phyloP scores from a whole-genome alignment of 2,797 vertebrate species.

The Phoeniculus purpureus region DNA sequence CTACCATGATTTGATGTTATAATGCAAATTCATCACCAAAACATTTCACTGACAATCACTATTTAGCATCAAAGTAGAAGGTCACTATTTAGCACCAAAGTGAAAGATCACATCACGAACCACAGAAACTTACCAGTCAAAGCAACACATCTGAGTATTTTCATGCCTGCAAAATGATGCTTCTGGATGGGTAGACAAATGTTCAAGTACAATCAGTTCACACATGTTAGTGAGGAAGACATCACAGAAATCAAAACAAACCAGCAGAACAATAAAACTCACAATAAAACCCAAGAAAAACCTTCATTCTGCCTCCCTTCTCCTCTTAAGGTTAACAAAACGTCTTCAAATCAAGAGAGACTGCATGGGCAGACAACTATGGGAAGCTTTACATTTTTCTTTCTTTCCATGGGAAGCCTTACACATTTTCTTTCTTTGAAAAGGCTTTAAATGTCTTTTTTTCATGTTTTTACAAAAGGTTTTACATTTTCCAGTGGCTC shows the following conservation, averaged over 20 bases:
- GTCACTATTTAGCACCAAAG: neutral
- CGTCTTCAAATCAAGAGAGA: slow-evolving; percentile 25
- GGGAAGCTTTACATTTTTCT: slow-evolving; percentile 6
- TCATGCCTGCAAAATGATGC: neutral
- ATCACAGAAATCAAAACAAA: slow-evolving; percentile 13
- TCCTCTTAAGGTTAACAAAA: neutral
- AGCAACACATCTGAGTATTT: neutral
- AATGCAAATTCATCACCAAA: neutral
- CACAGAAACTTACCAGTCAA: neutral
- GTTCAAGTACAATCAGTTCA: neutral
- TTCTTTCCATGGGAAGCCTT: slow-evolving; percentile 14
- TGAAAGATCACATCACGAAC: neutral
- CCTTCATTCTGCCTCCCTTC: neutral
- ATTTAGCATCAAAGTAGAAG: neutral
- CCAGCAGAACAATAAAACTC: neutral
- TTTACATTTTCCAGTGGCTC: slow-evolving; percentile 45
- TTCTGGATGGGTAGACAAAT: neutral
- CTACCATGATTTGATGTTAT: rapidly evolving
- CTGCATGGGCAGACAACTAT: neutral
- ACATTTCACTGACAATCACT: neutral
- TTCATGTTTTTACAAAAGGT: slow-evolving; percentile 59
- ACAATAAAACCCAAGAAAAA: neutral
- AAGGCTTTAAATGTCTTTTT: slow-evolving; percentile 57
- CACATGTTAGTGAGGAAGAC: neutral
- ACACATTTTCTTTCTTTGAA: slow-evolving; percentile 51